phyloP scores from a whole-genome alignment of 1,140 invertebrate genomes.

The Drosophila bifasciata region DNA sequence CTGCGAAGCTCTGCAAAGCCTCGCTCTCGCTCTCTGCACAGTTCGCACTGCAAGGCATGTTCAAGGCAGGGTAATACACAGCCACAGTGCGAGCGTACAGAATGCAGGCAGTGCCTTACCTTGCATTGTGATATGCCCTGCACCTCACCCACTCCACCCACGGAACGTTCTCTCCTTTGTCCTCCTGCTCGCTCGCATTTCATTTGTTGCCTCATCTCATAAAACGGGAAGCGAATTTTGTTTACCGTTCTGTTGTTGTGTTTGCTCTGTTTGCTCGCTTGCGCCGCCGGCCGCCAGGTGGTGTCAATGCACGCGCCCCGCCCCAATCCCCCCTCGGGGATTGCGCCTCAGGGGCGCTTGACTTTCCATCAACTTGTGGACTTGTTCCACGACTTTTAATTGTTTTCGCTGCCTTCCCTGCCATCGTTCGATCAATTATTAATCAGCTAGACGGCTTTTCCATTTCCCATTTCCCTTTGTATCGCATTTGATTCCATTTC shows the following conservation, averaged over 20 bases:
- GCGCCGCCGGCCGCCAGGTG: conserved; percentile 43
- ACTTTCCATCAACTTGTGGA: conserved; percentile 8
- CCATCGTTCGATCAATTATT: conserved; percentile 42
- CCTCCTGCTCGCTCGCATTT: conserved; percentile 21
- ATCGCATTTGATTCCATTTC: conserved; percentile 42
- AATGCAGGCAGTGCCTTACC: neutral
- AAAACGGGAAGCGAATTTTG: conserved; percentile 58
- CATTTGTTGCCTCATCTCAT: conserved; percentile 46
- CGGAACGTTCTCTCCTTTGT: conserved; percentile 11
- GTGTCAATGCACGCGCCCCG: conserved; percentile 34
- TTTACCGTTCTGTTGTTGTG: conserved; percentile 53
- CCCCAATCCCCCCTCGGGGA: no score
- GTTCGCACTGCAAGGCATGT: no score
- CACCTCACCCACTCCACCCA: neutral
- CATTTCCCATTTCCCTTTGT: conserved; percentile 35
- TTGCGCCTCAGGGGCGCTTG: neutral
- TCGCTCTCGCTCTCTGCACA: neutral
- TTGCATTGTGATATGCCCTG: conserved; percentile 3
- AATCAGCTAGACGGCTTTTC: conserved; percentile 48
- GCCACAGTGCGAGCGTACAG: neutral
- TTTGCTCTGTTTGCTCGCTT: conserved; percentile 20
- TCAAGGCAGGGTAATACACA: neutral
- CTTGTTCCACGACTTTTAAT: conserved; percentile 33
- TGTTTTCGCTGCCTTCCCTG: conserved; percentile 29
- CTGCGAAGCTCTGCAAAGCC: conserved; percentile 53